Percentiles rank a stretch among this genome's conserved stretches.
Conservation (phyloP, 2,113 vertebrate species). For the Cottus gobio region DNA sequence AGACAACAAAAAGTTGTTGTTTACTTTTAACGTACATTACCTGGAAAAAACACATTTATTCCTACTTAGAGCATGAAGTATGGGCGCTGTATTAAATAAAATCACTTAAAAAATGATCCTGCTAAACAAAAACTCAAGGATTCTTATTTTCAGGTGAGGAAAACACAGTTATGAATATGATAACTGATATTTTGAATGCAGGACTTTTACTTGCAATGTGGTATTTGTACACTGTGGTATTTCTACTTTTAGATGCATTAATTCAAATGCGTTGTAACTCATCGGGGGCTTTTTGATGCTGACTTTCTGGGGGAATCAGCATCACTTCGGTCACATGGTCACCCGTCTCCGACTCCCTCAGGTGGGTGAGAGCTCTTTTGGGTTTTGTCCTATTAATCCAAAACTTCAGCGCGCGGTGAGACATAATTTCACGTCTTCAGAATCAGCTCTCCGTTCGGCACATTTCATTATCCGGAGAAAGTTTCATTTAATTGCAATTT, state of each 20-base stretch:
- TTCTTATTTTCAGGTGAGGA: too few species aligned
- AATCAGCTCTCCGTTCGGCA: constrained; percentile 6
- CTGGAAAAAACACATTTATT: too few species aligned
- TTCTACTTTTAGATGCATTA: background rate
- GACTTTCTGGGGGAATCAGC: background rate
- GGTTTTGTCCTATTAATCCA: constrained; percentile 34
- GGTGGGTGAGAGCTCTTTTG: background rate
- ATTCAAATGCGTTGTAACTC: background rate
- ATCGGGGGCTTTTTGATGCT: background rate
- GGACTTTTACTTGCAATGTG: background rate
- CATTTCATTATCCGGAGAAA: constrained; percentile 57
- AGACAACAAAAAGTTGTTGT: too few species aligned
- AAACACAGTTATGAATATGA: too few species aligned
- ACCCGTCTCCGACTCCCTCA: background rate
- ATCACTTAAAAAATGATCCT: too few species aligned
- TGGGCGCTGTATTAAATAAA: too few species aligned
- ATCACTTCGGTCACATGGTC: constrained; percentile 9
- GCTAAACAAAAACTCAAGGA: too few species aligned
- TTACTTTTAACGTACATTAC: too few species aligned
- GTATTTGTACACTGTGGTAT: background rate
- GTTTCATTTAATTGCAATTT: constrained; percentile 63
- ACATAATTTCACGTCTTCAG: constrained; percentile 26
- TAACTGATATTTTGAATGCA: too few species aligned
- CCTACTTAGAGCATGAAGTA: too few species aligned
- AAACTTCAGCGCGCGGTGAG: constrained; percentile 9